Evolutionary conservation across 2,888 invertebrate genomes (phyloP).

Genomic region (Pyrrhosoma nymphula): DNA sequence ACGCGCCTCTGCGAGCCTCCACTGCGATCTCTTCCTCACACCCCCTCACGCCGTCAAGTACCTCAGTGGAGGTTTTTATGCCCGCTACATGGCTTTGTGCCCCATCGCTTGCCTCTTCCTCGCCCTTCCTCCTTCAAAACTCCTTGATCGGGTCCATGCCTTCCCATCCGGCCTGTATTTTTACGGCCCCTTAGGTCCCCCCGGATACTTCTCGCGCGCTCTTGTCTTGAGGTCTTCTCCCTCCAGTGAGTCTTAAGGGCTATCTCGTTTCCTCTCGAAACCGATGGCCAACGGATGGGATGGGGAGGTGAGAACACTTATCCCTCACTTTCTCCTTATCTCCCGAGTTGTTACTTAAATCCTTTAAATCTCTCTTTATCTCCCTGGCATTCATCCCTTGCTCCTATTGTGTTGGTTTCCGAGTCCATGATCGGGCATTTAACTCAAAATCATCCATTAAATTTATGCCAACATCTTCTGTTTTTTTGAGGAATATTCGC

Average conservation of each 20-base stretch:
- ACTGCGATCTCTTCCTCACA: neutral
- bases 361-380: neutral
- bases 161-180: neutral
- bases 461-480: neutral
- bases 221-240: neutral
- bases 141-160: neutral
- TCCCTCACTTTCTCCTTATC: neutral
- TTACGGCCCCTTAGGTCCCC: neutral
- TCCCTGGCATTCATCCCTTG: neutral
- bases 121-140: neutral
- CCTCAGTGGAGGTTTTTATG: slow-evolving; percentile 16
- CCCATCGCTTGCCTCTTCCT: neutral
- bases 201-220: neutral
- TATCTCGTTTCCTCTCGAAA: neutral
- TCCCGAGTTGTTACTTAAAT: neutral
- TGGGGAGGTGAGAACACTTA: neutral
- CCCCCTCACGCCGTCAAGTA: neutral
- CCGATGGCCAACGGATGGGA: neutral
- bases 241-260: neutral
- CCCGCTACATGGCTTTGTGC: slow-evolving; percentile 24
- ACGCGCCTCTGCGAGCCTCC: neutral
- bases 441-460: neutral
- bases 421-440: neutral
- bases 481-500: neutral
- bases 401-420: neutral